These are phyloP conservation scores for Leucophenga maculata DNA, from an alignment of 2,888 invertebrate genomes.

Conservation along the genomic window DNA sequence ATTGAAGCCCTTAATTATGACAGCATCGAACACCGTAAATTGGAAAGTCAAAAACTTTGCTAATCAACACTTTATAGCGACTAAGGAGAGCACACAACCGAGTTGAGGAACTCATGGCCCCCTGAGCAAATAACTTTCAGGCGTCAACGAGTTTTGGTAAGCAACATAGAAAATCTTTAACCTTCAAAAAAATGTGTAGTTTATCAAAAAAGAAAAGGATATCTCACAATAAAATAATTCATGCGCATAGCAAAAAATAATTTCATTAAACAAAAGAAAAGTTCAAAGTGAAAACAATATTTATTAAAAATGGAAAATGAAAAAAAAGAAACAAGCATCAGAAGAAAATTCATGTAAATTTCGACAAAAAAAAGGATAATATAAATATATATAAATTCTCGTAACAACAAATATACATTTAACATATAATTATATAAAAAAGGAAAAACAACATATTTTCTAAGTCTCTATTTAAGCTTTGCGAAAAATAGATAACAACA, in stretches of 20 bases:
- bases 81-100: no score
- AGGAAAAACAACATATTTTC: conserved; percentile 38
- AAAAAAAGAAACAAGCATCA: background rate
- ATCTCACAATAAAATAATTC: background rate
- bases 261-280: conserved; percentile 8
- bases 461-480: conserved; percentile 43
- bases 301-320: background rate
- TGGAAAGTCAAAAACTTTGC: no score
- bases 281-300: conserved; percentile 25
- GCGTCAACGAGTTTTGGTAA: no score
- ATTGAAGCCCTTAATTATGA: no score
- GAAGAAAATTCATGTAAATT: conserved; percentile 44
- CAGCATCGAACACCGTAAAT: no score
- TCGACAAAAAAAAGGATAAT: conserved; percentile 43
- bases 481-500: conserved; percentile 38
- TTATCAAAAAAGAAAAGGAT: background rate
- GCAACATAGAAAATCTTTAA: no score
- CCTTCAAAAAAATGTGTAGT: background rate
- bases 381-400: conserved; percentile 26
- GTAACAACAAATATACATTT: conserved; percentile 36
- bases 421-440: conserved; percentile 38
- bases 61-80: no score
- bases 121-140: no score
- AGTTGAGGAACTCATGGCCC: no score
- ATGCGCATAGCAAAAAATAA: conserved; percentile 11